Base-by-base conservation (phyloP, 2,888 invertebrate genomes). In the Agrilus biguttatus region DNA sequence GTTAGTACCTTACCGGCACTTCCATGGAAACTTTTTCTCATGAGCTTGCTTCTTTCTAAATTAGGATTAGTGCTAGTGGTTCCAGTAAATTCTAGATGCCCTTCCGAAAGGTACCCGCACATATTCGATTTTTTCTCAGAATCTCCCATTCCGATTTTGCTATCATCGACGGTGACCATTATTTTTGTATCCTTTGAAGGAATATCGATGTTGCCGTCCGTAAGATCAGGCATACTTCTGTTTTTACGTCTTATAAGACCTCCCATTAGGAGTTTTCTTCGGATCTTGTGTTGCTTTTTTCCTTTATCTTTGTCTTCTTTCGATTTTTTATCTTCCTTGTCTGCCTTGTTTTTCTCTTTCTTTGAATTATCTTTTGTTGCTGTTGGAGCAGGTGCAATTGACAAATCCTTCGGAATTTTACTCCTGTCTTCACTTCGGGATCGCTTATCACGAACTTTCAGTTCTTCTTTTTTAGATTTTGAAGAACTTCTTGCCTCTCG, bases 241-340 rank as follows among this genome's bases (percentile, higher is more conserved):
- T 91, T 91, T 62, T 91, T 91, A 28, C 90, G 72, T 47, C 85
- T 75, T 41, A 91, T 89, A 41, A 91, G 67, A 2, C 90, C 90
- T 12, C 90, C 90, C 89, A 91, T 90, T 7, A 91, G 60, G 3
- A 90, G 63, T 63, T 90, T 90, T 55, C 90, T 72, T 23, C 90
- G 71, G 37, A 91, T 87, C 67, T 90, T 90, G 58, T 91, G 91
- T 59, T 90, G 90, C 52, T 91, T 91, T 59, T 90, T 90, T 40
- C 80, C 80, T 45, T 76, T 74, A 45, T 85, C 83, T 58, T 82
- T 77, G 10, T 72, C 71, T 41, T 63, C 61, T 39, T 52, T 54
- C 34, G 75, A 70, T 52, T 80, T 78, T 45, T 76, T 71, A 45
- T 81, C 78, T 44, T 71, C 68, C 54, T 71, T 65, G 50, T 77